Percentiles rank a stretch among this genome's conserved stretches.
These are phyloP conservation scores for Dynastes maya DNA, from an alignment of 2,888 invertebrate species.

Conservation along the genomic window DNA sequence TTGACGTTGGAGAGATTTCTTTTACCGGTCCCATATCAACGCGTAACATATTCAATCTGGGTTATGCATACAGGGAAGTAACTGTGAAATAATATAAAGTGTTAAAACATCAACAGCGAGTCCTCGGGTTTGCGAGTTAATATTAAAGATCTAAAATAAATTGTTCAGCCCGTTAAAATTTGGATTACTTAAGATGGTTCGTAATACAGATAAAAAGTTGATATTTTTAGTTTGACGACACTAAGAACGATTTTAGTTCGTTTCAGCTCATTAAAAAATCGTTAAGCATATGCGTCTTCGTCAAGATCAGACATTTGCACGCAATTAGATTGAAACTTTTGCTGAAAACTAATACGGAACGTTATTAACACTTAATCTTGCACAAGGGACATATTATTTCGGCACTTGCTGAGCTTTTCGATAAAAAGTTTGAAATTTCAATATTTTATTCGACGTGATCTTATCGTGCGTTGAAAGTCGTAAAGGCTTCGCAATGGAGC, in stretches of 20 bases:
- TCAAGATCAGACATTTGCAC: no score
- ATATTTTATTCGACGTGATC: conserved; percentile 1
- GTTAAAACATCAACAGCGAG: conserved; percentile 28
- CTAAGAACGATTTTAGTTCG: not conserved
- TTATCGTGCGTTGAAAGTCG: conserved; percentile 1
- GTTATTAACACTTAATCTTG: not conserved
- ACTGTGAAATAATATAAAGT: conserved; percentile 33
- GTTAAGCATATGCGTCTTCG: no score
- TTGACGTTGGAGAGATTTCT: conserved; percentile 20
- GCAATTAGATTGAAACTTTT: no score
- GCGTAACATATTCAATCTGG: conserved; percentile 26
- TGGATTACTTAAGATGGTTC: not conserved
- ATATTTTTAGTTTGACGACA: no score
- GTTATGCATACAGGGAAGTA: conserved; percentile 45
- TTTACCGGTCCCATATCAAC: conserved; percentile 9
- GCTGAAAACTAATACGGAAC: not conserved
- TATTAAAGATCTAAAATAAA: conserved; percentile 16
- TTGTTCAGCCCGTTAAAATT: not conserved
- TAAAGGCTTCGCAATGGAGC: not conserved
- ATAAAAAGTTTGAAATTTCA: not conserved
- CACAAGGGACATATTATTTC: not conserved
- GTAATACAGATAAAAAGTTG: not conserved
- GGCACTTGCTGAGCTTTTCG: not conserved
- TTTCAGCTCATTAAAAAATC: not conserved
- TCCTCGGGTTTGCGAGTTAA: not conserved